Evolutionary conservation across 2,113 vertebrate species (phyloP).

Genomic region (Sula dactylatra): DNA sequence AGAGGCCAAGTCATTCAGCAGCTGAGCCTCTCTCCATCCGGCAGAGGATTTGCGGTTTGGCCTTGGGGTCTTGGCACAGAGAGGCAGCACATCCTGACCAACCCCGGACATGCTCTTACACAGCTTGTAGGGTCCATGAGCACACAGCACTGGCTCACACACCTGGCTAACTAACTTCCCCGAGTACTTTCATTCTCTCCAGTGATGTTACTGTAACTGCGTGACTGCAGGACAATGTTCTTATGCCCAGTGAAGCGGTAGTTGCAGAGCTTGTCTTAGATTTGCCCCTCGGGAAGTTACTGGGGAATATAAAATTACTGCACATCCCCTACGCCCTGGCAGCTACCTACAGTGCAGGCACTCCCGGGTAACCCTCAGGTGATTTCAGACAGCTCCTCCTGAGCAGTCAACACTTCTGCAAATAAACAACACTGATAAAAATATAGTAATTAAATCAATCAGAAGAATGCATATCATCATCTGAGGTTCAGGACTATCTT

Average conservation of each 20-base stretch:
- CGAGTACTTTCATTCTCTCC: not conserved
- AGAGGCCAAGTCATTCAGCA: not conserved
- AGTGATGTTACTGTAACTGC: not conserved
- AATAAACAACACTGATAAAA: not conserved
- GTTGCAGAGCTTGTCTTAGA: not conserved
- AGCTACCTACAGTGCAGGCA: not conserved
- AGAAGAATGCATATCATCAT: not conserved
- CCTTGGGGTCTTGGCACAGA: not conserved
- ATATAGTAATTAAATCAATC: not conserved
- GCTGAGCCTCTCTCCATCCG: not conserved
- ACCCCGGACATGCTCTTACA: accelerated
- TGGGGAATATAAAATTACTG: not conserved
- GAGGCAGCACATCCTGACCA: accelerated
- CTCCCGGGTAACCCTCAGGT: accelerated
- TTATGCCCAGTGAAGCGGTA: not conserved
- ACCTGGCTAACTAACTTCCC: not conserved
- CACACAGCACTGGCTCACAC: not conserved
- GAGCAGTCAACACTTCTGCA: not conserved
- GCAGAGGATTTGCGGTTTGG: not conserved
- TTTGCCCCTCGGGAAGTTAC: not conserved
- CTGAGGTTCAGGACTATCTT: not conserved
- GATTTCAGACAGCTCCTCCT: not conserved
- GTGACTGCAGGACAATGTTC: not conserved
- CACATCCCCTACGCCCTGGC: not conserved
- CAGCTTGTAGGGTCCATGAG: accelerated